A percentile compares a stretch with the other conserved stretches of the same genome.
phyloP scores from a whole-genome alignment of 1,140 invertebrate genomes.

The Pogonomyrmex californicus region DNA sequence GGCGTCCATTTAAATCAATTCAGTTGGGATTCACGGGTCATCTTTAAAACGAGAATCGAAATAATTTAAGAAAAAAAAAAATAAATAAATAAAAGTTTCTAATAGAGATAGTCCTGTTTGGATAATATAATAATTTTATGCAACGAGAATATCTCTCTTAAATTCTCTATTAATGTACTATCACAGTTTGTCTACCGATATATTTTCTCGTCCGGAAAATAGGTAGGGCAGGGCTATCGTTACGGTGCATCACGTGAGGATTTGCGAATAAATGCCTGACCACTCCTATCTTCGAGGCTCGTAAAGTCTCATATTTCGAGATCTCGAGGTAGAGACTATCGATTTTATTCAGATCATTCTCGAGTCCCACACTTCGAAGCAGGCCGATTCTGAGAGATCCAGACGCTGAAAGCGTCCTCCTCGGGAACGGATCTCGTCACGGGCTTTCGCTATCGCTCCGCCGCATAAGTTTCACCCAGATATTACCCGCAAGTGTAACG shows the following conservation, averaged over 20 bases:
- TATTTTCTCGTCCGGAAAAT: not conserved
- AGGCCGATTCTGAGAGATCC: slow-evolving; percentile 1
- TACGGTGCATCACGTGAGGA: not conserved
- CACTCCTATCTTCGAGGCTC: not conserved
- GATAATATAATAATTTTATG: not conserved
- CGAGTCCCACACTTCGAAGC: not conserved
- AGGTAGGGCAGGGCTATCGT: not conserved
- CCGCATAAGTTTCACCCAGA: slow-evolving; percentile 60
- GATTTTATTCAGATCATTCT: slow-evolving; percentile 15
- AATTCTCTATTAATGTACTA: slow-evolving; percentile 24
- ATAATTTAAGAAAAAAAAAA: not conserved
- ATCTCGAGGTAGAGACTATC: not conserved
- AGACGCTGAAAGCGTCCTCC: slow-evolving; percentile 15
- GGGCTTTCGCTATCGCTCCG: slow-evolving; percentile 23
- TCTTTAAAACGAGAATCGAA: not conserved
- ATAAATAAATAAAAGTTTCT: not conserved
- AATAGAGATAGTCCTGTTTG: not conserved
- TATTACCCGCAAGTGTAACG: slow-evolving; percentile 55
- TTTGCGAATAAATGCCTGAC: not conserved
- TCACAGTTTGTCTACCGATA: not conserved
- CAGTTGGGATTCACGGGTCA: not conserved
- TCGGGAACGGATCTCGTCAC: slow-evolving; percentile 5
- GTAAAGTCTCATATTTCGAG: slow-evolving; percentile 22
- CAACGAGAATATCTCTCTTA: slow-evolving; percentile 13
- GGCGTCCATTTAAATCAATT: slow-evolving; percentile 7